A percentile compares a stretch with the other conserved stretches of the same genome.
Evolutionary conservation across 2,113 vertebrate genomes (phyloP).

Genomic region (Malurus melanocephalus): DNA sequence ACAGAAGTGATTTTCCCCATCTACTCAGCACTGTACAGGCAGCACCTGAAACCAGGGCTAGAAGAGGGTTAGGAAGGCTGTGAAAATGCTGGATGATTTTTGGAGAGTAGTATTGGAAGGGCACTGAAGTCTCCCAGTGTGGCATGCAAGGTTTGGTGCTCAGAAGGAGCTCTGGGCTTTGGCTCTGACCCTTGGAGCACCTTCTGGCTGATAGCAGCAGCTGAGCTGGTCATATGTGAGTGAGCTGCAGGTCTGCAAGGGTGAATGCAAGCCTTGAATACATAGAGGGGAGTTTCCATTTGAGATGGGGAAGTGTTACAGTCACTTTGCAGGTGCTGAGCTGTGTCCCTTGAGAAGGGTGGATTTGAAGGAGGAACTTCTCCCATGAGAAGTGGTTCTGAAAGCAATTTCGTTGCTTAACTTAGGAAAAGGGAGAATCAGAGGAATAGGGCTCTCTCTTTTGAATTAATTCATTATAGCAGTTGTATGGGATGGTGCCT

Average conservation of each 20-base stretch:
- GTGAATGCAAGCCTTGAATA: background rate
- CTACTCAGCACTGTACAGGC: background rate
- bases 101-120: fast-evolving
- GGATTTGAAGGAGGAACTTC: background rate
- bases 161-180: background rate
- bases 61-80: background rate
- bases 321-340: background rate
- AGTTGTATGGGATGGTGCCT: background rate
- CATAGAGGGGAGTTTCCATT: background rate
- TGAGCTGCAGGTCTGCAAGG: background rate
- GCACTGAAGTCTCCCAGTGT: fast-evolving
- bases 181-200: fast-evolving
- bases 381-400: background rate
- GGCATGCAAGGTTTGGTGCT: background rate
- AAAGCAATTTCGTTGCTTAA: background rate
- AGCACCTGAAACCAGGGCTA: background rate
- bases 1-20: background rate
- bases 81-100: background rate
- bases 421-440: background rate
- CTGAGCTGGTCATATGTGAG: background rate
- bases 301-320: background rate
- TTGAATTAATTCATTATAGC: background rate
- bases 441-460: background rate
- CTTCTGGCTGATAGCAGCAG: background rate
- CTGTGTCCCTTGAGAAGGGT: background rate